Conservation (phyloP, 2,888 invertebrate species). For the Hirtodrosophila histrioides region DNA sequence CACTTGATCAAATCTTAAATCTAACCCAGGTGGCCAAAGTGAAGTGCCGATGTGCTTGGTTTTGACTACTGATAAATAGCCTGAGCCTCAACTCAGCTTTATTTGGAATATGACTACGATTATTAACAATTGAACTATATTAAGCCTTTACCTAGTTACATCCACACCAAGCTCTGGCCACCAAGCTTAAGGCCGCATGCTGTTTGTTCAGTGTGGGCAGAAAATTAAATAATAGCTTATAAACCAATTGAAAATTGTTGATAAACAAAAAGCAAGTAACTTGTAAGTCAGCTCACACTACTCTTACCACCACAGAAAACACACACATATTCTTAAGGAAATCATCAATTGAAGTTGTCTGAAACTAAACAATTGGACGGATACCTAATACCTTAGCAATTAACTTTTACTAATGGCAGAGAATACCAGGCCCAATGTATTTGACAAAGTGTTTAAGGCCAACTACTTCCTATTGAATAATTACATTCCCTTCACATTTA, state of each 20-base stretch:
- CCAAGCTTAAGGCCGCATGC: slow-evolving; percentile 68
- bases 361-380: slow-evolving; percentile 1
- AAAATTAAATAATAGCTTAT: slow-evolving; percentile 47
- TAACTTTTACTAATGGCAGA: no score
- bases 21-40: slow-evolving; percentile 52
- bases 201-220: slow-evolving; percentile 77
- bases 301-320: slow-evolving; percentile 7
- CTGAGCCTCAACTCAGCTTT: no score
- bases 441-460: not conserved
- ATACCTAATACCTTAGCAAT: not conserved
- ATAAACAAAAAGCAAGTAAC: slow-evolving; percentile 55
- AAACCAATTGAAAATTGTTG: slow-evolving; percentile 19
- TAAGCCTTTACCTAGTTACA: slow-evolving; percentile 53
- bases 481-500: no score
- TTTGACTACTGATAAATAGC: slow-evolving; percentile 20
- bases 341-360: slow-evolving; percentile 9
- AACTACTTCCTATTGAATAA: no score
- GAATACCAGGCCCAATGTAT: not conserved
- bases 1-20: slow-evolving; percentile 40
- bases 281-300: slow-evolving; percentile 52
- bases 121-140: slow-evolving; percentile 18
- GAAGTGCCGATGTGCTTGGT: slow-evolving; percentile 50
- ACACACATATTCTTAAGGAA: slow-evolving; percentile 5
- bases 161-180: slow-evolving; percentile 51
- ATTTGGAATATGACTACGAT: not conserved